Conservation (phyloP, 2,113 vertebrate species). For the Percina caprodes region DNA sequence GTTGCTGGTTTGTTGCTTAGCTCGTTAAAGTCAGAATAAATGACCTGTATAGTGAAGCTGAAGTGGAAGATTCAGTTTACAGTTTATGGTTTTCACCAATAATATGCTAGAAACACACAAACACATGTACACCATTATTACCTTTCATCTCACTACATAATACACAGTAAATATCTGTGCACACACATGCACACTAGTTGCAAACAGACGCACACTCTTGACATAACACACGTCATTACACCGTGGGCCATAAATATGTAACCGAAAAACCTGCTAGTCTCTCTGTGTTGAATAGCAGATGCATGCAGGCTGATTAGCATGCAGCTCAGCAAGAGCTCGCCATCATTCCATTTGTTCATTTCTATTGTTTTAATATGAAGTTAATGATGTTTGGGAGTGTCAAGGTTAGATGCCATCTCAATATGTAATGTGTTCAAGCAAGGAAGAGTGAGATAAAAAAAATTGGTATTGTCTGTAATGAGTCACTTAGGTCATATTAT, state of each 20-base stretch:
- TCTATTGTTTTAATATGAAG: constrained; percentile 49
- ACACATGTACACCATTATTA: constrained; percentile 11
- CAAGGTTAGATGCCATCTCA: constrained; percentile 27
- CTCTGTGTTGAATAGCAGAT: constrained; percentile 32
- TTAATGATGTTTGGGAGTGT: constrained; percentile 53
- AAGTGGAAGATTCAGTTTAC: constrained; percentile 9
- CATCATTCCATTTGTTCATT: constrained; percentile 16
- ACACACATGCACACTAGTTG: neutral
- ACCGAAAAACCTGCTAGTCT: constrained; percentile 44
- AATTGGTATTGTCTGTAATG: constrained; percentile 17
- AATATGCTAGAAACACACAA: constrained; percentile 30
- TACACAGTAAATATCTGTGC: constrained; percentile 11
- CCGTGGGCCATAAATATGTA: constrained; percentile 36
- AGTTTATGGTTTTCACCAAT: constrained; percentile 37
- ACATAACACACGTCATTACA: constrained; percentile 49
- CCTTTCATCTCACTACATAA: neutral
- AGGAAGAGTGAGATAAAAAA: neutral
- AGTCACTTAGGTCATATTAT: constrained; percentile 28
- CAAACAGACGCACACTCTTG: neutral
- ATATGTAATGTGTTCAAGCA: constrained; percentile 19
- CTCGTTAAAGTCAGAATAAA: neutral
- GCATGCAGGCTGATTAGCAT: constrained; percentile 37
- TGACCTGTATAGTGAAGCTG: neutral
- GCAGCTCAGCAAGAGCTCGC: neutral
- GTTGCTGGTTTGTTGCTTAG: constrained; percentile 2